A percentile compares a stretch with the other conserved stretches of the same genome.
phyloP scores from a whole-genome alignment of 2,888 invertebrate genomes.

The Stomorhina lunata region DNA sequence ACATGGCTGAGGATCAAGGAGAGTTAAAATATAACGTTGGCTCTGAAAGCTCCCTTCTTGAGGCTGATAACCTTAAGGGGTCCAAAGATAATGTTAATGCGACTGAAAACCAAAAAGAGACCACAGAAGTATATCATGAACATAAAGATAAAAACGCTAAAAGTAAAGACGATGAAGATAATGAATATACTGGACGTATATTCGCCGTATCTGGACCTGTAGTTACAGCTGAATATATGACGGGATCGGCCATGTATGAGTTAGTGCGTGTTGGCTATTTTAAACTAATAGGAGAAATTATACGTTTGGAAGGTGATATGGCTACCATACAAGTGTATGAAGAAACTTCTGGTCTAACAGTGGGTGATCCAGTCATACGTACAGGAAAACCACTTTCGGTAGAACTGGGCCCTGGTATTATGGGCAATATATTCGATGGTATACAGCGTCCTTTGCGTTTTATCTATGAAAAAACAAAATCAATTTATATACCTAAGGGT shows the following conservation, averaged over 20 bases:
- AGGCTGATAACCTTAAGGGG: too few relatives aligned
- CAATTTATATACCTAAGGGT: constrained; percentile 99
- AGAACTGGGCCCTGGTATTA: constrained; percentile 98
- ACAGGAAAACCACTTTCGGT: constrained; percentile 99
- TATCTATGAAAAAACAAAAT: constrained; percentile 93
- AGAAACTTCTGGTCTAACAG: constrained; percentile 98
- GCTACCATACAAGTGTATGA: constrained; percentile 99
- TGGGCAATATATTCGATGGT: constrained; percentile 99
- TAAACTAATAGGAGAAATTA: constrained; percentile 99
- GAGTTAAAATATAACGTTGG: neutral
- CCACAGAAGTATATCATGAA: too few relatives aligned
- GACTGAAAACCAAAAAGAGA: too few relatives aligned
- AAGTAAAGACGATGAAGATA: neutral
- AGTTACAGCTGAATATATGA: constrained; percentile 99
- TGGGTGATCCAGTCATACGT: constrained; percentile 98
- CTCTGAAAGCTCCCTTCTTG: too few relatives aligned
- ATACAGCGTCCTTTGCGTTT: constrained; percentile 98
- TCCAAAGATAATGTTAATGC: too few relatives aligned
- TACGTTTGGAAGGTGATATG: constrained; percentile 99
- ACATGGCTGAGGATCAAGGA: constrained; percentile 17
- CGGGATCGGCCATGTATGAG: constrained; percentile 99
- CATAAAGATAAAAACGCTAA: too few relatives aligned
- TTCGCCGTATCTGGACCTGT: constrained; percentile 99
- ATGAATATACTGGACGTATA: constrained; percentile 84
- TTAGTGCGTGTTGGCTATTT: constrained; percentile 98